Conservation (phyloP, 2,113 vertebrate species). For the Recurvirostra avosetta region DNA sequence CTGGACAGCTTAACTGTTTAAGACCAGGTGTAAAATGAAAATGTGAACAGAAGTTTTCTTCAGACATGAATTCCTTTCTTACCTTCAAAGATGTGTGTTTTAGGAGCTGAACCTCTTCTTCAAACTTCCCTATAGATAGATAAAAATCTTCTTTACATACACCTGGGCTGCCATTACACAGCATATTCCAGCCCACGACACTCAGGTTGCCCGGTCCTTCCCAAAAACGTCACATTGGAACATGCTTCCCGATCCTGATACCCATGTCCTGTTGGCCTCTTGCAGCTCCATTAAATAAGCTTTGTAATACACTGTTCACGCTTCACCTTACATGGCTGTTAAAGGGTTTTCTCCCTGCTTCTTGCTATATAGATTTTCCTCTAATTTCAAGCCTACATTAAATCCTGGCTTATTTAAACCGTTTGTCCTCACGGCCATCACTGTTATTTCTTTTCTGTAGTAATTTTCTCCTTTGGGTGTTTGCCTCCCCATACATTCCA, state of each 20-base stretch:
- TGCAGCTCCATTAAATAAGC: not conserved
- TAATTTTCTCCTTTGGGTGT: not conserved
- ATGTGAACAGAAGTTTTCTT: not conserved
- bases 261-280: not conserved
- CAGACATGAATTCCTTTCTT: not conserved
- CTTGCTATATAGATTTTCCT: not conserved
- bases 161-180: not conserved
- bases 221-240: not conserved
- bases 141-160: not conserved
- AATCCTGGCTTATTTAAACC: not conserved
- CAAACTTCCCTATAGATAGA: not conserved
- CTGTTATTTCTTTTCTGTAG: not conserved
- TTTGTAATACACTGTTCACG: not conserved
- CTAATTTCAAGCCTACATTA: not conserved
- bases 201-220: not conserved
- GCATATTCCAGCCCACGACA: rapidly evolving
- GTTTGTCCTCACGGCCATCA: not conserved
- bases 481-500: not conserved
- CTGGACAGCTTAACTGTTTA: not conserved
- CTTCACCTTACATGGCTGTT: not conserved
- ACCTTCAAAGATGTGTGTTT: not conserved
- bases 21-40: not conserved
- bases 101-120: not conserved
- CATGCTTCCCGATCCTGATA: not conserved
- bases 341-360: not conserved